Evolutionary conservation across 2,888 invertebrate species (phyloP), one percentile per base, ranked within the genome.

Genomic region (Amiota minor): DNA sequence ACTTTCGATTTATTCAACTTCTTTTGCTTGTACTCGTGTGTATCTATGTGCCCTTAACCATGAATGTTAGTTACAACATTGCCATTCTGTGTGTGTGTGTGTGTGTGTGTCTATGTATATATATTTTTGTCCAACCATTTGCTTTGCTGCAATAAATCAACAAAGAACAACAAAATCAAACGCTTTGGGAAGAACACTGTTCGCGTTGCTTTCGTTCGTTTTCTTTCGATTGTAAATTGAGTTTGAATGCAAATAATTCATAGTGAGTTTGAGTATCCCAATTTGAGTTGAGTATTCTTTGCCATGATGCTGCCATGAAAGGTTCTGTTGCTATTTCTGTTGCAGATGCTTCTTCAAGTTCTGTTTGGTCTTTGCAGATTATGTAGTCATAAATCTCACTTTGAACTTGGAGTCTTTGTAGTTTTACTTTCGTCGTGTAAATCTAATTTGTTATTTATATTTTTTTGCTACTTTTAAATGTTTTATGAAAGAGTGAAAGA

Each of bases 161-260:
- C 47, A 49, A 47, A 65, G 35, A 35, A 62, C 47, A 65, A 65
- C 65, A 65, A 47, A 46, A 47, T 65, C 65, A 65, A 65, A 65
- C 45, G 62, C 45, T 49, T 49, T 56, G 18, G 55, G n/a, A n/a
- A n/a, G 55, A n/a, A 61, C 47, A 16, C 12, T 65, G 16, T 12
- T 12, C 9, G 16, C n/a, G 45, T 64, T 9, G 14, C 18, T 65
- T 47, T 59, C 23, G 11, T 59, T 59, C 45, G 11, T n/a, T 62
- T 23, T 45, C n/a, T 20, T 23, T 2, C 18, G 49, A 20, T 56
- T 59, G 70, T 70, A 70, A 70, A 70, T 70, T 70, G 35, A 59
- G 61, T 70, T 59, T 70, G 50, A 50, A 59, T 47, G 70, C 70
- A 70, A 70, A 70, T 56, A 70, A 70, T 70, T 70, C 49, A 65